Evolutionary conservation across 2,888 invertebrate species (phyloP).

Genomic region (Syritta pipiens): DNA sequence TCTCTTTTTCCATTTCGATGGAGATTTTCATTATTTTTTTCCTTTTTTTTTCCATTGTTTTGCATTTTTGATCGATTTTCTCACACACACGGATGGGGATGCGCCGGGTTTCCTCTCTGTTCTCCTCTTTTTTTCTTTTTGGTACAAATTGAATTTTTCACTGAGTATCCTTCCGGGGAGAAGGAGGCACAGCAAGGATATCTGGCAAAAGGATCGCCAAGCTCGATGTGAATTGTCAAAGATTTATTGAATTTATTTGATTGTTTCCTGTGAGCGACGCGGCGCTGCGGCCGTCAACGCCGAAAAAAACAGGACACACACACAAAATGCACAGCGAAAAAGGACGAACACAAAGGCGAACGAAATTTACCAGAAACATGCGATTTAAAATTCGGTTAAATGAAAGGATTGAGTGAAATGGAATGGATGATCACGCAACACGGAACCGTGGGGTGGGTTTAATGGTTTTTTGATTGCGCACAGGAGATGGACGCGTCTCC

Average conservation of each 20-base stretch:
- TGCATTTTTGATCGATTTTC: conserved; percentile 26
- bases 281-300: too few species aligned
- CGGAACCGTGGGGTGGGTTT: too few species aligned
- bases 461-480: too few species aligned
- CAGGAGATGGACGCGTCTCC: too few species aligned
- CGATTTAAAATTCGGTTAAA: not conserved
- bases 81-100: not conserved
- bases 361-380: not conserved
- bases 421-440: too few species aligned
- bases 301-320: not conserved
- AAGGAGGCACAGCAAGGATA: not conserved
- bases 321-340: too few species aligned
- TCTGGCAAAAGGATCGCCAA: not conserved
- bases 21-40: conserved; percentile 52
- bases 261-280: conserved; percentile 8
- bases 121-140: not conserved
- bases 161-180: not conserved
- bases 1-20: conserved; percentile 22
- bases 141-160: conserved; percentile 6
- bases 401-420: not conserved
- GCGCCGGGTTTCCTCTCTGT: not conserved
- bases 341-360: not conserved
- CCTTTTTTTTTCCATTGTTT: conserved; percentile 34
- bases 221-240: conserved; percentile 19
- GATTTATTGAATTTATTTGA: conserved; percentile 19